Evolutionary conservation across 2,888 invertebrate species (phyloP).

Genomic region (Caenorhabditis virilis): DNA sequence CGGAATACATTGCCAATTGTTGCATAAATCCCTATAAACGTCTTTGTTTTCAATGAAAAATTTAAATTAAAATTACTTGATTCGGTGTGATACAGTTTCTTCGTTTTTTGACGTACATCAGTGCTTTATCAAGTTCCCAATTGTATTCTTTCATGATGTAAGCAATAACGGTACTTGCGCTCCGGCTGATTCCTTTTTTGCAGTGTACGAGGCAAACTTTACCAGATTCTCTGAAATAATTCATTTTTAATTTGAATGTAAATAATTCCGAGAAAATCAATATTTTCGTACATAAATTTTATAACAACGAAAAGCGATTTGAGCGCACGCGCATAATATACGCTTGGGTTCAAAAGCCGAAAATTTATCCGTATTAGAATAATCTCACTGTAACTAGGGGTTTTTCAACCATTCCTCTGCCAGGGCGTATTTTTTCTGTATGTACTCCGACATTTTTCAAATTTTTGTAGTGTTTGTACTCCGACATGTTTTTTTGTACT

Average conservation of each 20-base stretch:
- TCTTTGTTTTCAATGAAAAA: background rate
- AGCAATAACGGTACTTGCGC: slow-evolving; percentile 82
- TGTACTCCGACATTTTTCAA: background rate
- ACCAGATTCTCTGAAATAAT: slow-evolving; percentile 45
- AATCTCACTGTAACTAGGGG: background rate
- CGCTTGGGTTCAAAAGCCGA: no score
- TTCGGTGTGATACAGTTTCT: slow-evolving; percentile 95
- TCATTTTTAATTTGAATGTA: no score
- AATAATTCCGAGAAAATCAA: no score
- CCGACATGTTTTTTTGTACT: no score
- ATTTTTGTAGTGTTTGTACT: no score
- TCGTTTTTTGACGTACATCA: slow-evolving; percentile 86
- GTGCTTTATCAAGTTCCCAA: slow-evolving; percentile 75
- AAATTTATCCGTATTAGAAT: background rate
- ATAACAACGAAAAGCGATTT: no score
- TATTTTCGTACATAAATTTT: no score
- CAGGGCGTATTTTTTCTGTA: no score
- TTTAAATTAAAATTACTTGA: slow-evolving; percentile 66
- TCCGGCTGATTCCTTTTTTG: slow-evolving; percentile 98
- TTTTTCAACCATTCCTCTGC: no score
- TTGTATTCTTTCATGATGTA: slow-evolving; percentile 75
- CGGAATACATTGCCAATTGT: slow-evolving; percentile 93
- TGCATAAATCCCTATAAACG: slow-evolving; percentile 79
- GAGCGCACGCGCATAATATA: no score
- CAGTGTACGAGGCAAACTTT: slow-evolving; percentile 94